Conservation (phyloP, 2,888 invertebrate genomes). For the Oscheius sp. region DNA sequence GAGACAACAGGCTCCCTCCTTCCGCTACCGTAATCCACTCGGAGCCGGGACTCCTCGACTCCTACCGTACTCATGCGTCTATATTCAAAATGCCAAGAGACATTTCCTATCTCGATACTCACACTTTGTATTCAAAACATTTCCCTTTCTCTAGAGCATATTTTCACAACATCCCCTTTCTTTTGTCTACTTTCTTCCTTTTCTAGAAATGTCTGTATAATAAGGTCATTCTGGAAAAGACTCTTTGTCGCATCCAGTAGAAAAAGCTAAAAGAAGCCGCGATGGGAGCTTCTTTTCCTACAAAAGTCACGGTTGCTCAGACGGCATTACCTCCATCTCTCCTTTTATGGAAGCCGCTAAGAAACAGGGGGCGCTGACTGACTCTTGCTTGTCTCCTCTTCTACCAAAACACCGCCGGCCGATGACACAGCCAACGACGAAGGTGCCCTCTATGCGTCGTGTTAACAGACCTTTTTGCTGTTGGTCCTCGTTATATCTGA, state of each 20-base stretch:
- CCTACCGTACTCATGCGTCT: too few relatives aligned
- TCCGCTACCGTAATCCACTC: constrained; percentile 27
- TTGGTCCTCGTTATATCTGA: constrained; percentile 29
- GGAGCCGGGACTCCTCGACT: not conserved
- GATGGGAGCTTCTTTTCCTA: too few relatives aligned
- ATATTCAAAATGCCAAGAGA: not conserved
- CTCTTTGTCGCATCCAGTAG: too few relatives aligned
- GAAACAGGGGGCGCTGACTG: not conserved
- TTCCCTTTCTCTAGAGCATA: not conserved
- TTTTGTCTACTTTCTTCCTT: not conserved
- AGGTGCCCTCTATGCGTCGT: not conserved
- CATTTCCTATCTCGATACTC: not conserved
- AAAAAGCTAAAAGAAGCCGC: too few relatives aligned
- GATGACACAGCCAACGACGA: not conserved
- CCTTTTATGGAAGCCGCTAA: not conserved
- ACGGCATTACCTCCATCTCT: not conserved
- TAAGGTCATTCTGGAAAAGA: too few relatives aligned
- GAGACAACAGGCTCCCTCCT: not conserved
- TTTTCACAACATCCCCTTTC: not conserved
- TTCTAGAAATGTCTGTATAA: not conserved
- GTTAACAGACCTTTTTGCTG: constrained; percentile 25
- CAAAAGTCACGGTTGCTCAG: not conserved
- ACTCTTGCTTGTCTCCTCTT: constrained; percentile 5
- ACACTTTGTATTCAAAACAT: not conserved
- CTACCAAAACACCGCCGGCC: constrained; percentile 8